These are phyloP conservation scores for Mesocricetus auratus DNA, from an alignment of 2,113 vertebrate genomes.

Conservation along the genomic window DNA sequence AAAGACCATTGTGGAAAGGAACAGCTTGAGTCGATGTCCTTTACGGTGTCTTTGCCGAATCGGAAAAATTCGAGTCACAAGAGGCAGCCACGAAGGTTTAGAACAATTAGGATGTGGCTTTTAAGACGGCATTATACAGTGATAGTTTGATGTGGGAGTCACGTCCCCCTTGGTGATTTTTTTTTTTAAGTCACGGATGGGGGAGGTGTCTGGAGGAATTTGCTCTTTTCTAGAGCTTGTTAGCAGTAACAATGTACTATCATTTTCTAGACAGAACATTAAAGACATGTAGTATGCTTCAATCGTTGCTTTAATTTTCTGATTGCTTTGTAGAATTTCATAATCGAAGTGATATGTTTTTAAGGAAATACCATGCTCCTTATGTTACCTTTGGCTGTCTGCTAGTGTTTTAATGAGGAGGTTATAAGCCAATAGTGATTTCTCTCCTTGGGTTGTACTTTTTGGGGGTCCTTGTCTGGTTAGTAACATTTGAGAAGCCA, in stretches of 20 bases:
- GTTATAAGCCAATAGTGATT: constrained; percentile 19
- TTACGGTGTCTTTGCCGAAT: constrained; percentile 8
- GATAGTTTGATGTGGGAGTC: background rate
- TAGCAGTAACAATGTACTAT: background rate
- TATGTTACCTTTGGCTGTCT: constrained; percentile 14
- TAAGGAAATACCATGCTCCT: background rate
- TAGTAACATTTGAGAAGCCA: background rate
- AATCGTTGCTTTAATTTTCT: background rate
- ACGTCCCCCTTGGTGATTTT: background rate
- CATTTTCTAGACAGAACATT: constrained; percentile 5
- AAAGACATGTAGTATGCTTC: background rate
- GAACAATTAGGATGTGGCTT: background rate
- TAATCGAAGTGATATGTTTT: background rate
- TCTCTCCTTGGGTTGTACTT: background rate
- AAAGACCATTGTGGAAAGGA: background rate
- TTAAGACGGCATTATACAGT: background rate
- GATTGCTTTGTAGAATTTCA: background rate
- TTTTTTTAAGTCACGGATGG: background rate
- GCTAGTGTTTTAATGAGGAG: constrained; percentile 36
- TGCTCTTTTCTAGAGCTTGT: constrained; percentile 22
- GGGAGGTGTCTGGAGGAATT: background rate
- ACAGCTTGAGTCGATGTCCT: background rate
- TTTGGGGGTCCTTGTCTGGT: background rate
- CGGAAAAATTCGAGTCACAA: background rate
- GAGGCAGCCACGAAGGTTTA: background rate